Percentiles rank a stretch among this genome's conserved stretches.
These are phyloP conservation scores for Notocelia uddmanniana DNA, from an alignment of 2,888 invertebrate species.

Conservation along the genomic window DNA sequence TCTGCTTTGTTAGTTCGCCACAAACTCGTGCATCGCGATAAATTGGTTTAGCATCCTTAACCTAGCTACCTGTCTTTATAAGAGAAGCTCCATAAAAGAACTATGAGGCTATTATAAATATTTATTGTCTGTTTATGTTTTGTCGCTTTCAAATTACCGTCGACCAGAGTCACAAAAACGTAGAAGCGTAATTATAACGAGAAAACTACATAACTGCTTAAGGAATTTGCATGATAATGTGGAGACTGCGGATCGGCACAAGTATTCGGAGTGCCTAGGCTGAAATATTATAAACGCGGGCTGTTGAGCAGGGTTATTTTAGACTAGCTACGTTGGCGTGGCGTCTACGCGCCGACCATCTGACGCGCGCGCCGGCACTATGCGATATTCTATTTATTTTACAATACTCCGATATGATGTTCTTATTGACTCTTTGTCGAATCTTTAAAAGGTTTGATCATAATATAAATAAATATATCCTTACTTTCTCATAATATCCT, in stretches of 20 bases:
- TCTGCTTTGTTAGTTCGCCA: conserved; percentile 51
- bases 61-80: conserved; percentile 4
- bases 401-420: conserved; percentile 43
- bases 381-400: conserved; percentile 58
- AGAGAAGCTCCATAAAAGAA: conserved; percentile 11
- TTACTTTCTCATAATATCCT: too few relatives aligned
- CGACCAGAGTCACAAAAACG: conserved; percentile 12
- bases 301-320: conserved; percentile 71
- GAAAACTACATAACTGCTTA: conserved; percentile 2
- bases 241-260: conserved; percentile 35
- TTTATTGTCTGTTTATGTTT: conserved; percentile 22
- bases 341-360: conserved; percentile 64
- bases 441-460: background rate
- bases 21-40: conserved; percentile 12
- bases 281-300: conserved; percentile 72
- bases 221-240: conserved; percentile 30
- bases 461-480: too few relatives aligned
- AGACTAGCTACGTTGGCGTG: conserved; percentile 74
- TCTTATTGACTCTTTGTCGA: conserved; percentile 13
- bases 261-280: conserved; percentile 62
- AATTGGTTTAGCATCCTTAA: conserved; percentile 1
- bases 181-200: conserved; percentile 8
- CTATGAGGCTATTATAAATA: background rate
- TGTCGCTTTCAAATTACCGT: conserved; percentile 9
- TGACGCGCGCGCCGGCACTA: conserved; percentile 64